Evolutionary conservation across 1,140 invertebrate species (phyloP), one percentile per base, ranked within the genome.

Genomic region (Drosophila grimshawi): DNA sequence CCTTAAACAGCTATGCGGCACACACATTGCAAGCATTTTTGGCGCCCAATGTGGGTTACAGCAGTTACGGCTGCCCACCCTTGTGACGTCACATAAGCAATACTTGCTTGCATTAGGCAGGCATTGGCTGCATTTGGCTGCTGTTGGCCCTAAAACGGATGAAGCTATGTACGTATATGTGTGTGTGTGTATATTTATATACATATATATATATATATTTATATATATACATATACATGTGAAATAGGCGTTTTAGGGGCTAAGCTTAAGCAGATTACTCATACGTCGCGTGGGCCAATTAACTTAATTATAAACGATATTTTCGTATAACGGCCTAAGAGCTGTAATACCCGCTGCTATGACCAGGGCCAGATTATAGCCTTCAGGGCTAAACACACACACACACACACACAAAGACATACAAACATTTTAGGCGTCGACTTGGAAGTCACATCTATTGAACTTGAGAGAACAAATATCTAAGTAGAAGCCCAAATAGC

Each of bases 211-310:
- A n/a, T 6, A 8, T 46, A 30, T n/a, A 10, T 4, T 6, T 19
- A 19, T 19, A 19, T 19, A 27, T n/a, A 4, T 11, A 41, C 7
- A 41, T 41, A 2, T 10, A 10, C 4, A 10, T 33, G 33, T 55
- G 19, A 19, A 59, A 65, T 56, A 7, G 65, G 68, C 62, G 55
- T 70, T 66, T 51, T 10, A 41, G 49, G 61, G 41, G 41, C 57
- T 69, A 37, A 71, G 29, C 74, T 45, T 78, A 78, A 71, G 56
- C 49, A 63, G 80, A 86, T 88, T 86, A 86, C 80, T 77, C 83
- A 86, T 88, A 83, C 79, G 83, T 78, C 68, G 59, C 68, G 46
- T 79, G 64, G 76, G 49, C 65, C 69, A 80, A 80, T 80, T 78
- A 80, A 69, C 35, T 88, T 78, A 74, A 83, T 79, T 86, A 73